Base-by-base conservation (phyloP, 2,888 invertebrate species). In the Chrysolina haemoptera region DNA sequence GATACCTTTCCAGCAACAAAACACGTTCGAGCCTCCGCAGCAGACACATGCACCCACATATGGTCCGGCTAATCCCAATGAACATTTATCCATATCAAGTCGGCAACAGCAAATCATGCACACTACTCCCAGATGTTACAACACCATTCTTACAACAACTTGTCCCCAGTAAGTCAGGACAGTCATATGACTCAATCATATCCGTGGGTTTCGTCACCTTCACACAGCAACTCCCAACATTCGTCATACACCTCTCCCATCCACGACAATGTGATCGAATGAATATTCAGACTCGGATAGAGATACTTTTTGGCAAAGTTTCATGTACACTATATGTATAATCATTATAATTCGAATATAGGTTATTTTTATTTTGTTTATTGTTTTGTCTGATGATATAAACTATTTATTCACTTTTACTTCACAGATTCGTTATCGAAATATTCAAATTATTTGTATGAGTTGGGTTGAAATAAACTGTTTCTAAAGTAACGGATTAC, bases 401-500 rank as follows among this genome's bases (percentile, higher is more conserved):
- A 16, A 53, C 16, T n/a, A 43, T 43, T 35, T 35, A 35, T 35
- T 53, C 16, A 53, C 53, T 53, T 53, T 35, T 35, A 35, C 35
- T 35, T 35, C 35, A 35, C 35, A 35, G 35, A 35, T 35, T 35
- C 35, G 35, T 35, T 35, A 35, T 35, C 35, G 35, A 35, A 35
- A 35, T 35, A 35, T 35, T 35, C 35, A 35, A 35, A 35, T 35
- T 35, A 35, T 53, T 53, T 53, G 53, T 16, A 53, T 53, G 53
- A 53, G 16, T 35, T 35, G 11, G 9, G 53, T 16, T 53, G 53
- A 53, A 53, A 53, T 53, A 53, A 53, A 53, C 16, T 53, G 53
- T 53, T 53, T n/a, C 9, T 53, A 53, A 53, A 53, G n/a, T 53
- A 53, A 53, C 53, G 53, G 53, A 53, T 53, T 53, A 53, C 53